phyloP scores from a whole-genome alignment of 2,797 vertebrate genomes.

The Adrianichthys oophorus region DNA sequence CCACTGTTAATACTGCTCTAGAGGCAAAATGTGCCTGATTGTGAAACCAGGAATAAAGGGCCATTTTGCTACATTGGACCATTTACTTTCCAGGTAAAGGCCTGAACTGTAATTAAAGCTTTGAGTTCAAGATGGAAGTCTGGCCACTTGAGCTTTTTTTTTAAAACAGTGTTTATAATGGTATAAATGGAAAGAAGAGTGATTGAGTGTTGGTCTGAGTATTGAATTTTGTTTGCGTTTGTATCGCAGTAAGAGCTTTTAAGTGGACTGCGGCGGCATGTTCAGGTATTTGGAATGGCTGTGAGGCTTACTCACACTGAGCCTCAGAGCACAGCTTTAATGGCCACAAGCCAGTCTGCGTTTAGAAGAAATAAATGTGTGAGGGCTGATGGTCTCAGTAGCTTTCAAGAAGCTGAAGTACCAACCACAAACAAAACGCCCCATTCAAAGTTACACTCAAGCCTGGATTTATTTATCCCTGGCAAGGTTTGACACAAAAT shows the following conservation, averaged over 20 bases:
- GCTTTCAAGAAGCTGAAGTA: slow-evolving; percentile 40
- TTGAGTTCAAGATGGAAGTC: neutral
- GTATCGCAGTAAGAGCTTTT: slow-evolving; percentile 12
- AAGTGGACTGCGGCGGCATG: neutral
- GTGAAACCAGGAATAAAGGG: neutral
- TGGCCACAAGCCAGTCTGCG: slow-evolving; percentile 39
- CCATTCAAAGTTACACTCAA: slow-evolving; percentile 10
- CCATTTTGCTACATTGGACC: slow-evolving; percentile 1
- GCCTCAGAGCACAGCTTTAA: slow-evolving; percentile 26
- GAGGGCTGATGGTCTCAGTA: slow-evolving; percentile 36
- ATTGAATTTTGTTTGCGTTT: slow-evolving; percentile 2
- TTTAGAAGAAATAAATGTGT: slow-evolving; percentile 36
- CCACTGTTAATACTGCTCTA: neutral
- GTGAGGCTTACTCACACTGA: slow-evolving; percentile 17
- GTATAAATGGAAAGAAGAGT: no score
- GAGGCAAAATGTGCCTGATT: slow-evolving; percentile 1
- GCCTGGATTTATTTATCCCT: no score
- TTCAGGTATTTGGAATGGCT: slow-evolving; percentile 13
- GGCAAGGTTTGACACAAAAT: no score
- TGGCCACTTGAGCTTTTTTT: neutral
- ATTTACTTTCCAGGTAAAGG: neutral
- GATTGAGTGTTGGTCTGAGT: neutral
- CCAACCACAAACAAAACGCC: slow-evolving; percentile 30
- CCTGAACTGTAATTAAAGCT: neutral
- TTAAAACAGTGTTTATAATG: neutral